Evolutionary conservation across 2,888 invertebrate genomes (phyloP).

Genomic region (Volucella zonaria): DNA sequence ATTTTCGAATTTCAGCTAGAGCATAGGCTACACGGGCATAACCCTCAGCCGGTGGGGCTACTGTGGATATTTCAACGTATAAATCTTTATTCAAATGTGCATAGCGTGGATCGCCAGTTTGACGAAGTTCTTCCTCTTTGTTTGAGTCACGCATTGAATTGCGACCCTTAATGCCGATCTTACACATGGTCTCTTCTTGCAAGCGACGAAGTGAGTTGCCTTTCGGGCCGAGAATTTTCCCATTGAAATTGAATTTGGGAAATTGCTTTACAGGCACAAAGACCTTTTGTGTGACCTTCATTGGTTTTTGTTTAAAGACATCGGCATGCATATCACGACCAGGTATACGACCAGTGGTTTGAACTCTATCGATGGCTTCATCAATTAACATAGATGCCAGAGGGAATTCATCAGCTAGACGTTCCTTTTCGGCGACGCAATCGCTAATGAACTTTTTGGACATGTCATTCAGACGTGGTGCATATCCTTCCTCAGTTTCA

Average conservation of each 20-base stretch:
- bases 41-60: slow-evolving; percentile 93
- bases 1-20: slow-evolving; percentile 79
- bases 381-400: slow-evolving; percentile 79
- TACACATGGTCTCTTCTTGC: slow-evolving; percentile 97
- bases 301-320: slow-evolving; percentile 86
- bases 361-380: slow-evolving; percentile 88
- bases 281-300: slow-evolving; percentile 81
- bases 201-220: slow-evolving; percentile 95
- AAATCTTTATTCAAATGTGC: slow-evolving; percentile 93
- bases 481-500: slow-evolving; percentile 60
- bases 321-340: slow-evolving; percentile 88
- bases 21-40: slow-evolving; percentile 87
- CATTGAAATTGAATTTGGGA: slow-evolving; percentile 95
- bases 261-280: slow-evolving; percentile 83
- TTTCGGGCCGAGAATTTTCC: slow-evolving; percentile 95
- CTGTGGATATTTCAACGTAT: slow-evolving; percentile 93
- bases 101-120: slow-evolving; percentile 93
- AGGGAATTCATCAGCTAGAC: slow-evolving; percentile 78
- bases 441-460: slow-evolving; percentile 80
- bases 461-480: slow-evolving; percentile 79
- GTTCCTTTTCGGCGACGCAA: slow-evolving; percentile 78
- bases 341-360: slow-evolving; percentile 87
- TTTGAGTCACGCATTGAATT: slow-evolving; percentile 95
- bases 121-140: slow-evolving; percentile 91
- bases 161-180: slow-evolving; percentile 95